Conservation (phyloP, 1,140 invertebrate species). For the Phenacoccus solenopsis region DNA sequence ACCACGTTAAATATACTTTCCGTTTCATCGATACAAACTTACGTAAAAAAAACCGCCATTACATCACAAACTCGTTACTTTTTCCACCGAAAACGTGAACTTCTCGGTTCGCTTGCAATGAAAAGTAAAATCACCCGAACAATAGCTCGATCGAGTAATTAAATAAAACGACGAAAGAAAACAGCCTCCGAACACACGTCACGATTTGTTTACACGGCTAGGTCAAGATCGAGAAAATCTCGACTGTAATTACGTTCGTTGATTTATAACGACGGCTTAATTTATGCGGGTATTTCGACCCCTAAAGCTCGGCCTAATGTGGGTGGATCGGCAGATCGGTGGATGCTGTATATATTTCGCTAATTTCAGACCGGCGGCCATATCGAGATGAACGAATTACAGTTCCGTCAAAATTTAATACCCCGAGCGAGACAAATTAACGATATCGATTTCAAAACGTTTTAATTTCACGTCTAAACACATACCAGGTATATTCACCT, state of each 20-base stretch:
- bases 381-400: background rate
- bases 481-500: too few species aligned
- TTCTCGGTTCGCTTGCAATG: too few species aligned
- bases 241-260: background rate
- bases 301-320: background rate
- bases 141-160: background rate
- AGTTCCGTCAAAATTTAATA: background rate
- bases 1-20: too few species aligned
- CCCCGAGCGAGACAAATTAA: background rate
- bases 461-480: background rate
- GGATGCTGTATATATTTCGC: background rate
- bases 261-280: background rate
- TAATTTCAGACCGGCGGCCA: background rate
- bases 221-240: background rate
- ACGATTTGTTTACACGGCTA: background rate
- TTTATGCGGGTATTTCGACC: background rate
- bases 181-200: background rate
- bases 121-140: background rate
- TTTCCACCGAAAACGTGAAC: slow-evolving; percentile 1
- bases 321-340: too few species aligned
- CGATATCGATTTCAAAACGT: background rate
- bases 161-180: background rate
- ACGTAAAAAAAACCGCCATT: too few species aligned
- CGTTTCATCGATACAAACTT: too few species aligned
- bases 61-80: too few species aligned